Conservation (phyloP, 2,888 invertebrate genomes). For the Eristalis intricaria region DNA sequence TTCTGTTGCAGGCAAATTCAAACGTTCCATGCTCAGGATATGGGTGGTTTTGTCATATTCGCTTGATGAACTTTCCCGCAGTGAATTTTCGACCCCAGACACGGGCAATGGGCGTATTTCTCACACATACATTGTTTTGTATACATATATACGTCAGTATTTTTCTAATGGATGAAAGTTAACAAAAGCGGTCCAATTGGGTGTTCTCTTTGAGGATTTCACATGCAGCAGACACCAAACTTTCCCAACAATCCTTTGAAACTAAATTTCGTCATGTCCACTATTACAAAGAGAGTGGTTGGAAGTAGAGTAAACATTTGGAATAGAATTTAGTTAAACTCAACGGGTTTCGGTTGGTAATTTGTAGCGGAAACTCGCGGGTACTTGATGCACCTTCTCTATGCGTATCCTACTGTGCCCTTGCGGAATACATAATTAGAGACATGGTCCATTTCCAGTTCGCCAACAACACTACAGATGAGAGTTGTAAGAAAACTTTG, state of each 20-base stretch:
- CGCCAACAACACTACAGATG: conserved; percentile 18
- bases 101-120: conserved; percentile 18
- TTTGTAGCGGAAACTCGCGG: conserved; percentile 20
- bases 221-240: conserved; percentile 56
- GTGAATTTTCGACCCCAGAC: conserved; percentile 51
- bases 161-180: conserved; percentile 62
- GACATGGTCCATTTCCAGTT: conserved; percentile 33
- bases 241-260: conserved; percentile 45
- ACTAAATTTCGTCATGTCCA: conserved; percentile 29
- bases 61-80: conserved; percentile 70
- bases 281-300: background rate
- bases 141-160: conserved; percentile 17
- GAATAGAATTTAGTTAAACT: conserved; percentile 22
- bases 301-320: conserved; percentile 34
- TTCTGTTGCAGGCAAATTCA: conserved; percentile 27
- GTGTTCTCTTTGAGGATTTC: conserved; percentile 66
- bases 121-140: background rate
- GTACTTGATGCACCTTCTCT: conserved; percentile 32
- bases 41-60: conserved; percentile 71
- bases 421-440: conserved; percentile 49
- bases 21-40: conserved; percentile 52
- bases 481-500: background rate
- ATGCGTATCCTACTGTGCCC: conserved; percentile 25
- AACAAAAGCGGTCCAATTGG: conserved; percentile 63
- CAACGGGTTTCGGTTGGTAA: conserved; percentile 1